Base-by-base conservation (phyloP, 1,140 invertebrate genomes). In the Diorhabda sublineata region DNA sequence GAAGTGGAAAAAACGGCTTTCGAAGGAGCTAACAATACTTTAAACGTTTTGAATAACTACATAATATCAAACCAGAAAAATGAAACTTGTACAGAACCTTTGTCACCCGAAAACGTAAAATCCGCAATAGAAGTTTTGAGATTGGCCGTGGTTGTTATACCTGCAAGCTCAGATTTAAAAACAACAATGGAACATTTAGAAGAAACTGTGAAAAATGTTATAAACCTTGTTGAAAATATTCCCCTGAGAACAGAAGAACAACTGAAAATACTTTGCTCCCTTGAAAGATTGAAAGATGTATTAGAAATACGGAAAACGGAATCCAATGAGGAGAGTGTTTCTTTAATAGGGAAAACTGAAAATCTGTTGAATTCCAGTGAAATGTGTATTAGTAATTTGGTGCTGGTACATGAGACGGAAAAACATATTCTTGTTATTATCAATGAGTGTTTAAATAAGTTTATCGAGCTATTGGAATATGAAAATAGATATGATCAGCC, bases 171-270 rank as follows among this genome's bases (percentile, higher is more conserved):
- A 1, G 47, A 73, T 60, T 67, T 78, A 0, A 78, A 77, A 69
- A 68, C 73, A 59, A 66, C 68, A 2, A 71, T 80, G 59, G 79
- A 79, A 74, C 74, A 72, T 47, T 64, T 81, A 5, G 78, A 81
- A 69, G 74, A 79, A 73, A 77, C 74, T 2, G 70, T 75, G 6
- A 81, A 80, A 64, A 80, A 80, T 70, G 78, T 77, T 2, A 74
- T 81, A 6, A 81, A 81, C 74, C 63, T 81, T 52, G 71, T 80
- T 58, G 79, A 81, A 61, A 73, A 72, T 58, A 75, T 81, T 11
- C 73, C 77, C 44, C 42, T 58, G 3, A 66, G 66, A 45, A 69
- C 61, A 44, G 61, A 69, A 57, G 69, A 61, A 56, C 68, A 70
- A 60, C 41, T 52, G 8, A 73, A 71, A 47, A 44, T 73, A 9